These are phyloP conservation scores for Oncopodura yosiiana DNA, from an alignment of 1,140 invertebrate genomes.

Conservation along the genomic window DNA sequence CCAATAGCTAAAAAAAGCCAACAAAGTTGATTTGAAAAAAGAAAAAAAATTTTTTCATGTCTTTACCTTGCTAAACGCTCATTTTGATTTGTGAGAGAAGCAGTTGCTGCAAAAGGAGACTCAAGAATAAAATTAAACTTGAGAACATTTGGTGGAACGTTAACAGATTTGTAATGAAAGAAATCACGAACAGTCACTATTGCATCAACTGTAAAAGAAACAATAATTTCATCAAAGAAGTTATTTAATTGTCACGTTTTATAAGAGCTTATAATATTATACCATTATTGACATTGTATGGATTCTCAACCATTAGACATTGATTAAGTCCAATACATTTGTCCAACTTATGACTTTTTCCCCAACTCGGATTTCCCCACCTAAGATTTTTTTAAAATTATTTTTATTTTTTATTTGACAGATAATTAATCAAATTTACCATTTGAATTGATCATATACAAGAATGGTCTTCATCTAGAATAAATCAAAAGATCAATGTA, in stretches of 20 bases:
- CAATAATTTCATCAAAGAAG: too few species aligned
- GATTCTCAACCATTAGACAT: background rate
- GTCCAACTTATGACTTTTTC: background rate
- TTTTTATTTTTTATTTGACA: too few species aligned
- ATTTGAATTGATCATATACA: slow-evolving; percentile 4
- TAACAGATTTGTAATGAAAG: background rate
- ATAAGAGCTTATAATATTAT: too few species aligned
- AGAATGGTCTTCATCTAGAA: slow-evolving; percentile 10
- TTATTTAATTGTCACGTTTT: too few species aligned
- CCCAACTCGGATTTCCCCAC: slow-evolving; percentile 1
- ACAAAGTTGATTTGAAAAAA: too few species aligned
- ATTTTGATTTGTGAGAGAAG: background rate
- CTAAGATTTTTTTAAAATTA: too few species aligned
- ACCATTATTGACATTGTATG: background rate
- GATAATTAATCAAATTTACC: too few species aligned
- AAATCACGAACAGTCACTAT: background rate
- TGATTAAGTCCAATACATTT: background rate
- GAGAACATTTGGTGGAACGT: background rate
- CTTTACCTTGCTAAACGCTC: slow-evolving; percentile 10
- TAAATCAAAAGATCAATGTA: background rate
- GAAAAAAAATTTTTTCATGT: too few species aligned
- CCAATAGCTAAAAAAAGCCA: too few species aligned
- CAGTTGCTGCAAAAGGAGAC: slow-evolving; percentile 7
- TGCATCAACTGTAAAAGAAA: too few species aligned
- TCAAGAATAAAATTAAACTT: slow-evolving; percentile 11